Percentiles rank a stretch among this genome's conserved stretches.
Conservation (phyloP, 2,797 vertebrate genomes). For the Girardinus metallicus region DNA sequence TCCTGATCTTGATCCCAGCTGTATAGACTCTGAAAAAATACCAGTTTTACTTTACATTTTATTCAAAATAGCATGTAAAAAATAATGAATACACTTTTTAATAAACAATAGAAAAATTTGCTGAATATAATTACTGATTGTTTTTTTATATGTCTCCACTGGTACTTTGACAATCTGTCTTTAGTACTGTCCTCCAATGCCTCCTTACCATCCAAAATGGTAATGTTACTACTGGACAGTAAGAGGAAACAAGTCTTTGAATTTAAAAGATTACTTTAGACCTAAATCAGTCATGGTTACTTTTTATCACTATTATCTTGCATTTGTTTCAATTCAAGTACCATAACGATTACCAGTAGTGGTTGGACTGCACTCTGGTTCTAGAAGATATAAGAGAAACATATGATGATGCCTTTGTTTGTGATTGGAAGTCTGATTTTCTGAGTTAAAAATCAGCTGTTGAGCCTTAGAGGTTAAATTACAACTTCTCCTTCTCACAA, state of each 20-base stretch:
- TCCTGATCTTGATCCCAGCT: not conserved
- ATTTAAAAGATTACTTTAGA: not conserved
- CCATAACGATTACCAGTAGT: not conserved
- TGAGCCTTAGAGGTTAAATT: not conserved
- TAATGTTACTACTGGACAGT: not conserved
- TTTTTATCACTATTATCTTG: not conserved
- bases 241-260: not conserved
- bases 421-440: not conserved
- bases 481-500: not conserved
- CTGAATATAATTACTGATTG: not conserved
- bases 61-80: not conserved
- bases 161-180: not conserved
- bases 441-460: not conserved
- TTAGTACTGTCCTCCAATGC: not conserved
- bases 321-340: not conserved
- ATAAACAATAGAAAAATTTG: not conserved
- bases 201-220: not conserved
- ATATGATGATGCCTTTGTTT: not conserved
- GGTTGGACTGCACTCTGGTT: not conserved
- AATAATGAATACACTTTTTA: not conserved
- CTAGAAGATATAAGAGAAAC: not conserved
- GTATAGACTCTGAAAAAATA: not conserved
- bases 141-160: not conserved
- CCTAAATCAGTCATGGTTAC: not conserved
- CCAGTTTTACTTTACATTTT: not conserved